Conservation (phyloP, 2,797 vertebrate species). For the Lepilemur ruficaudatus region DNA sequence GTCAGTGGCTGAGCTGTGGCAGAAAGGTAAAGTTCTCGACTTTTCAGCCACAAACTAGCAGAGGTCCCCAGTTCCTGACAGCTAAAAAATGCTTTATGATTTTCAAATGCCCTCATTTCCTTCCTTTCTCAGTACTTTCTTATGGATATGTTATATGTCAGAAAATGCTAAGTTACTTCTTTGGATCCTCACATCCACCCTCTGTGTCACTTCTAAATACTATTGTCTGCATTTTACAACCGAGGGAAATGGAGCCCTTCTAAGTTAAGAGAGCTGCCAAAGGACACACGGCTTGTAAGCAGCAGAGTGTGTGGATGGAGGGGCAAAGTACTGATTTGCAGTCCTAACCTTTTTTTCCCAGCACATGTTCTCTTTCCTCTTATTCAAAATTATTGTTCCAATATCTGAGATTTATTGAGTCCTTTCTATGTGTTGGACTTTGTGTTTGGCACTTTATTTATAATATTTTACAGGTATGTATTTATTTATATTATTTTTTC, state of each 20-base stretch:
- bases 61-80: neutral
- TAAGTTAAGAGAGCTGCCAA: neutral
- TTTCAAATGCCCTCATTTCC: neutral
- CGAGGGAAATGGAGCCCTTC: neutral
- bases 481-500: neutral
- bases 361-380: neutral
- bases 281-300: neutral
- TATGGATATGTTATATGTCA: neutral
- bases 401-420: neutral
- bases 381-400: neutral
- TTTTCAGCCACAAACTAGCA: neutral
- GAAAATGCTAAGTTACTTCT: neutral
- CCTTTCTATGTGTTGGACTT: neutral
- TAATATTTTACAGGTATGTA: neutral
- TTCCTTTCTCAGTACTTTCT: neutral
- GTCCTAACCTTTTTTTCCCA: neutral
- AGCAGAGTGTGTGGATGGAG: neutral
- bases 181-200: neutral
- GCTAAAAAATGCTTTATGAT: neutral
- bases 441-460: neutral
- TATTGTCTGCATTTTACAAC: neutral
- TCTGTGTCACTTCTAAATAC: neutral
- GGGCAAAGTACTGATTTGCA: neutral
- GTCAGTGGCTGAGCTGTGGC: neutral
- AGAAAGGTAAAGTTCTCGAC: neutral